Evolutionary conservation across 2,797 vertebrate species (phyloP).

Genomic region (Cynopterus sphinx): DNA sequence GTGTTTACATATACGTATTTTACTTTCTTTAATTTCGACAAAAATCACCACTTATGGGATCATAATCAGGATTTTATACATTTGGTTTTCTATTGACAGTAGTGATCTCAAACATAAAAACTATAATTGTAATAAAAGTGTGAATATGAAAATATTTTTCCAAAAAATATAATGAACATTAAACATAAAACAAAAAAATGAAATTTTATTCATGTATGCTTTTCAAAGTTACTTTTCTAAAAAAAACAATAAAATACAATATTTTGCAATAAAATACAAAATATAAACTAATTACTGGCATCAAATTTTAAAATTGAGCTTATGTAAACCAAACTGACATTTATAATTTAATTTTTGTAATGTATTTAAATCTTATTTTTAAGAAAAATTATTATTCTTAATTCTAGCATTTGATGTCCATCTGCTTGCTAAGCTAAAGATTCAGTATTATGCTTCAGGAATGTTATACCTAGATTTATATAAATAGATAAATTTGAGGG

Average conservation of each 20-base stretch:
- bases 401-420: not conserved
- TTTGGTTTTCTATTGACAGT: slow-evolving; percentile 7
- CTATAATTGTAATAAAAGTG: not conserved
- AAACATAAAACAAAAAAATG: slow-evolving; percentile 20
- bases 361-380: slow-evolving; percentile 42
- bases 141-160: slow-evolving; percentile 11
- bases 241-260: no score
- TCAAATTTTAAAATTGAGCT: slow-evolving; percentile 15
- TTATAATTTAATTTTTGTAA: slow-evolving; percentile 43
- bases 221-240: not conserved
- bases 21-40: slow-evolving; percentile 53
- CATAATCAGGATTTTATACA: slow-evolving; percentile 30
- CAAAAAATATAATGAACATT: not conserved
- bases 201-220: slow-evolving; percentile 10
- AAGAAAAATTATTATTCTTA: slow-evolving; percentile 34
- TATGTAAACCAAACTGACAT: slow-evolving; percentile 18
- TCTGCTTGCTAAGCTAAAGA: slow-evolving; percentile 13
- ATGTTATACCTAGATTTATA: not conserved
- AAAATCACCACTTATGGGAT: not conserved
- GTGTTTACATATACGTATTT: not conserved
- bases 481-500: not conserved
- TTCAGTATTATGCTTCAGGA: not conserved
- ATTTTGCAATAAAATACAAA: slow-evolving; percentile 3
- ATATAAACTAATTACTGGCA: slow-evolving; percentile 28
- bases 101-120: slow-evolving; percentile 49